Evolutionary conservation across 1,140 invertebrate genomes (phyloP).

Genomic region (Mactra quadrangularis): DNA sequence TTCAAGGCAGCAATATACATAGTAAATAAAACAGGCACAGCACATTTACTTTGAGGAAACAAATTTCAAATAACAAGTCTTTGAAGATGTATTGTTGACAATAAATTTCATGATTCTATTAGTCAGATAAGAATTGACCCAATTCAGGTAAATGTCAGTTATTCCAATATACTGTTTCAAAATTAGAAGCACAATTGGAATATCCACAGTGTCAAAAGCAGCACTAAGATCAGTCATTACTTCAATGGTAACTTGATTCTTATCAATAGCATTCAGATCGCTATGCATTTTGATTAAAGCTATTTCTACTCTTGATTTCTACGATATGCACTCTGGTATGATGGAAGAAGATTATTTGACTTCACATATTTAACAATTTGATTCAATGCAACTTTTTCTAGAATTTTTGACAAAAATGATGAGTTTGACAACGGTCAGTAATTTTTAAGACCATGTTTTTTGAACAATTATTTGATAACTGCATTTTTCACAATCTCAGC

Average conservation of each 20-base stretch:
- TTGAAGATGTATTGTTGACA: not conserved
- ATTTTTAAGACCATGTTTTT: conserved; percentile 1
- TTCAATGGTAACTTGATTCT: not conserved
- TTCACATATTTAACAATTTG: conserved; percentile 13
- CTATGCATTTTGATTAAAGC: not conserved
- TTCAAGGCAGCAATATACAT: conserved; percentile 5
- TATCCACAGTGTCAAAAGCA: not conserved
- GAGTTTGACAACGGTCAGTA: conserved; percentile 25
- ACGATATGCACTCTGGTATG: conserved; percentile 8
- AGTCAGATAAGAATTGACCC: not conserved
- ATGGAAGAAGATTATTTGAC: not conserved
- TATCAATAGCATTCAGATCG: not conserved
- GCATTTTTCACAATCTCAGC: conserved; percentile 14
- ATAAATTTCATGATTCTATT: not conserved
- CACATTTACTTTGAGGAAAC: conserved; percentile 4
- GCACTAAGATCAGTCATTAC: conserved; percentile 4
- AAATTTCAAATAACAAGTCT: not conserved
- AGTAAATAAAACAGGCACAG: conserved; percentile 5
- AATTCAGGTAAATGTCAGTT: not conserved
- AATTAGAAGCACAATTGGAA: not conserved
- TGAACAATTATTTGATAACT: not conserved
- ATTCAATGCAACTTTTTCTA: conserved; percentile 16
- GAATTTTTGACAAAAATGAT: conserved; percentile 19
- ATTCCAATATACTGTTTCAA: not conserved
- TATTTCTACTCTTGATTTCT: conserved; percentile 12